These are phyloP conservation scores for Ellobius talpinus DNA, from an alignment of 2,113 vertebrate species.

Conservation along the genomic window DNA sequence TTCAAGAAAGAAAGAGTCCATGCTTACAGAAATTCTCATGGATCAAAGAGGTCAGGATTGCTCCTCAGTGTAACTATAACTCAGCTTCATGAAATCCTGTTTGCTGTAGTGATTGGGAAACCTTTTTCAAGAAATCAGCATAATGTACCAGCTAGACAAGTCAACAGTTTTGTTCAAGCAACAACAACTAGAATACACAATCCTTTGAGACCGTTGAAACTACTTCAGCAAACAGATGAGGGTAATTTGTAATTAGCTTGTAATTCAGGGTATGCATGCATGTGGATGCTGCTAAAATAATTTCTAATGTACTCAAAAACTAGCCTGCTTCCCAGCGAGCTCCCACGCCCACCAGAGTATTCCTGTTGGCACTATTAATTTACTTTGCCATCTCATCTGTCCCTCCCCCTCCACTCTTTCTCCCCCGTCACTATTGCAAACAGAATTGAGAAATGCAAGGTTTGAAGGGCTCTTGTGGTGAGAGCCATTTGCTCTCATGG, in stretches of 20 bases:
- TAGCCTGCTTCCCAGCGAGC: constrained; percentile 77
- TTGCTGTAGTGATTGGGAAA: background rate
- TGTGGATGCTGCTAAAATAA: constrained; percentile 81
- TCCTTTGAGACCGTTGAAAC: constrained; percentile 71
- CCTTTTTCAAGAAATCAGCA: background rate
- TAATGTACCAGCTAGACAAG: background rate
- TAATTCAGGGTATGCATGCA: constrained; percentile 84
- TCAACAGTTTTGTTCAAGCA: background rate
- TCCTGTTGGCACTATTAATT: constrained; percentile 90
- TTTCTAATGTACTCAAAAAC: constrained; percentile 86
- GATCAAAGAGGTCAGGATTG: background rate
- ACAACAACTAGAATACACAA: background rate
- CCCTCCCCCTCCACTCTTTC: constrained; percentile 17
- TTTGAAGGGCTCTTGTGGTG: constrained; percentile 87
- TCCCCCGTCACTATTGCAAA: constrained; percentile 73
- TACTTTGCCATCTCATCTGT: constrained; percentile 86
- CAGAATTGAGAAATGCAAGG: constrained; percentile 77
- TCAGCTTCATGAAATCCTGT: background rate
- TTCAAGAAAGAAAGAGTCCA: background rate
- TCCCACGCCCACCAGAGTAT: constrained; percentile 77
- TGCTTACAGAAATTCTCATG: background rate
- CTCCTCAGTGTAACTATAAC: background rate
- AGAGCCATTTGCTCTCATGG: constrained; percentile 85
- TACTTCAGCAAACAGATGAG: constrained; percentile 79
- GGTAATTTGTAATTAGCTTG: constrained; percentile 85